Evolutionary conservation across 2,888 invertebrate genomes (phyloP), one percentile per base, ranked within the genome.

Genomic region (Sipunculus nudus): DNA sequence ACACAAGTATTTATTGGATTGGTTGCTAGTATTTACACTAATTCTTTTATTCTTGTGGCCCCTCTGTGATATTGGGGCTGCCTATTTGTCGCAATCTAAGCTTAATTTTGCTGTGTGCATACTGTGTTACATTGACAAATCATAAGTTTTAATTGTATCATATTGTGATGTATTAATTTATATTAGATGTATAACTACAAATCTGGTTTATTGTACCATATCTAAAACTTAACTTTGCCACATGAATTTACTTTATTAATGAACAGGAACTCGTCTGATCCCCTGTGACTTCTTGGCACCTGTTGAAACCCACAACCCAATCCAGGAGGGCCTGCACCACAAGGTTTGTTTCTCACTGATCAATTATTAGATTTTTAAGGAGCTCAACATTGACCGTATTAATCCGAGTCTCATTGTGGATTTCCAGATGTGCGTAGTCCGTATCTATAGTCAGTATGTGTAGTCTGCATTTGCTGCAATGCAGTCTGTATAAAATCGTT

Each of bases 201-300:
- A 41, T 2, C 4, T 19, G n/a, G 25, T 2, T 8, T 41, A 25
- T 41, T 41, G 19, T 21, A 25, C 41, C 23, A 16, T 43, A 26
- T 43, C 23, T 40, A 23, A 19, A 25, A 43, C 26, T 10, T 3
- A 13, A 4, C 26, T n/a, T 31, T 39, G 16, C n/a, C 6, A 8
- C 19, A 19, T 16, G 8, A 19, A 16, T 16, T 10, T 43, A 21
- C 10, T 32, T 25, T 62, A 26, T 47, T 35, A 53, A 31, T 57
- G 67, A 64, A n/a, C 69, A 84, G 84, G 87, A 39, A 91, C 90
- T 23, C 88, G 94, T 65, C 84, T 97, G 72, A 93, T 99, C 78
- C 98, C 99, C 2, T 93, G 93, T 78, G 98, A 99, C 86, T 99
- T 99, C 84, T 91, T 99, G 75, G 94, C 94, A 8, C 94, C 98